These are phyloP conservation scores for Rallus limicola DNA, from an alignment of 2,113 vertebrate genomes.

Conservation along the genomic window DNA sequence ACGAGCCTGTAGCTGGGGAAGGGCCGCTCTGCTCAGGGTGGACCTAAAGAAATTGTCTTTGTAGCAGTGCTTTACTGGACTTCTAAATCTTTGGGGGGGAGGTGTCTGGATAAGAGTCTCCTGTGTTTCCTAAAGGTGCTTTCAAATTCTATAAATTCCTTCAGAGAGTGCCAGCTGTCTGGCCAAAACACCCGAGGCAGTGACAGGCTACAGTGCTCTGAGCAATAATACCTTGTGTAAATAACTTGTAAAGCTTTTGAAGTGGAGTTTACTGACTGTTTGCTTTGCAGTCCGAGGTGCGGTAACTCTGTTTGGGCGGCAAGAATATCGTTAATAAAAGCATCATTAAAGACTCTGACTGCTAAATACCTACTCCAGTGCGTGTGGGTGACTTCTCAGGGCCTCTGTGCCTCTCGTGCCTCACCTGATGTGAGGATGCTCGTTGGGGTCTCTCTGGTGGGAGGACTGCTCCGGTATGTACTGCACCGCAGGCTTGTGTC, in stretches of 20 bases:
- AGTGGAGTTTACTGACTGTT: not conserved
- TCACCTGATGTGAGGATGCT: not conserved
- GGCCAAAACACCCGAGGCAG: not conserved
- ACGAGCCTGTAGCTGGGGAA: not conserved
- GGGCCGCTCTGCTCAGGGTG: not conserved
- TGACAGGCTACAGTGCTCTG: not conserved
- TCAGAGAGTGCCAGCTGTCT: not conserved
- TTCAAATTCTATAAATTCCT: not conserved
- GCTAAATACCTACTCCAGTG: not conserved
- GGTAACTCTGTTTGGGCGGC: not conserved
- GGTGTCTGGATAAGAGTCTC: not conserved
- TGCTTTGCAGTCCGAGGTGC: not conserved
- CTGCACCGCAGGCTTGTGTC: not conserved
- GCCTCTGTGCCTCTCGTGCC: not conserved
- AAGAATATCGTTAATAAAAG: not conserved
- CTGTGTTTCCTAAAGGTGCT: not conserved
- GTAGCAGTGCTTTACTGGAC: not conserved
- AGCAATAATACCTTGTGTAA: not conserved
- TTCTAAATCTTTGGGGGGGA: not conserved
- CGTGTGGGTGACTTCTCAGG: not conserved
- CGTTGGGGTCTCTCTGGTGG: accelerated
- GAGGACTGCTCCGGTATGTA: accelerated
- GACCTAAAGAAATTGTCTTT: not conserved
- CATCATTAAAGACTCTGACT: not conserved
- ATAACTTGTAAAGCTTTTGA: not conserved